A percentile compares a stretch with the other conserved stretches of the same genome.
These are phyloP conservation scores for Drosophila varians DNA, from an alignment of 1,140 invertebrate species.

Conservation along the genomic window DNA sequence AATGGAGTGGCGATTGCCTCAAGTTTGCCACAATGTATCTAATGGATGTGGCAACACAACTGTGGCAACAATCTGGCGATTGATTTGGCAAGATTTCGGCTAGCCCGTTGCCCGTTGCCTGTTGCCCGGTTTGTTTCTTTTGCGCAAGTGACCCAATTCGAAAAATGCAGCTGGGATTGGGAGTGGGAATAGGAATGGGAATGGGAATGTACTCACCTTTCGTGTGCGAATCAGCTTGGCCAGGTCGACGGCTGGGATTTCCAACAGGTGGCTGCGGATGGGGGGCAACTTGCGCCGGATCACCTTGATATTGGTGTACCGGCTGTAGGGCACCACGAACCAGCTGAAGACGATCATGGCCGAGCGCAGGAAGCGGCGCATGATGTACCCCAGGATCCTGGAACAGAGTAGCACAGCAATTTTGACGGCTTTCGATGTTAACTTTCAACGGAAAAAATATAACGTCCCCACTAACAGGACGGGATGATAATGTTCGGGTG, in stretches of 20 bases:
- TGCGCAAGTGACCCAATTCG: slow-evolving; percentile 58
- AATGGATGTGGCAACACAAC: slow-evolving; percentile 57
- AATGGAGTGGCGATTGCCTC: slow-evolving; percentile 24
- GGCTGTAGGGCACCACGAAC: slow-evolving; percentile 83
- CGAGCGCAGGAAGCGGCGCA: slow-evolving; percentile 82
- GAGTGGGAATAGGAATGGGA: slow-evolving; percentile 1
- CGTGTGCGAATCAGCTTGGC: slow-evolving; percentile 86
- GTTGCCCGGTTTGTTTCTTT: slow-evolving; percentile 21
- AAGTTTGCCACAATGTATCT: slow-evolving; percentile 57
- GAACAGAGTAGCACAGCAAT: slow-evolving; percentile 84
- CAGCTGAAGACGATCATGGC: slow-evolving; percentile 84
- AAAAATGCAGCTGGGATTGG: not conserved
- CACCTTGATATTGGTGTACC: slow-evolving; percentile 87
- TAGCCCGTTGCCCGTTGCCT: slow-evolving; percentile 16
- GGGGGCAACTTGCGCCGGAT: slow-evolving; percentile 85
- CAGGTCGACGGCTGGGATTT: slow-evolving; percentile 86
- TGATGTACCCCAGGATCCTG: slow-evolving; percentile 84
- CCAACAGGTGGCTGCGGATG: slow-evolving; percentile 86
- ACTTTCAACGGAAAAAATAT: not conserved
- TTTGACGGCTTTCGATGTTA: slow-evolving; percentile 70
- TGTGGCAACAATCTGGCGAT: slow-evolving; percentile 40
- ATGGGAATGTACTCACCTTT: slow-evolving; percentile 84
- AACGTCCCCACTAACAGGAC: not conserved
- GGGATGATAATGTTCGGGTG: slow-evolving; percentile 13
- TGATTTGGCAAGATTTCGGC: slow-evolving; percentile 65